phyloP scores from a whole-genome alignment of 2,797 vertebrate species.

The Valencia hispanica region DNA sequence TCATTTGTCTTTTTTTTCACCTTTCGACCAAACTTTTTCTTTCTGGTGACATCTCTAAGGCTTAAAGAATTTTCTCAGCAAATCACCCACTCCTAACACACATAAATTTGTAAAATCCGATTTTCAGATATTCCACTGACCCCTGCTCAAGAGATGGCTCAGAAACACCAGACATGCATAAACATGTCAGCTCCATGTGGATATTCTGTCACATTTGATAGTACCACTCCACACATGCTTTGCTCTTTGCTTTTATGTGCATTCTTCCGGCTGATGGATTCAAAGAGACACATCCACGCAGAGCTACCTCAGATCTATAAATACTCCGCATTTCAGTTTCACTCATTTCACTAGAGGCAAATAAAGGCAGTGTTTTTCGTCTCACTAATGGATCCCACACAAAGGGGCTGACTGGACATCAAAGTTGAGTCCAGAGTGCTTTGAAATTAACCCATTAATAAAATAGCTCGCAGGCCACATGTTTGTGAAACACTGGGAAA shows the following conservation, averaged over 20 bases:
- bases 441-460: slow-evolving; percentile 59
- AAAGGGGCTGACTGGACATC: slow-evolving; percentile 60
- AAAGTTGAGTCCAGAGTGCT: slow-evolving; percentile 54
- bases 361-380: slow-evolving; percentile 41
- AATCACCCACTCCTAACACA: not conserved
- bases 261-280: slow-evolving; percentile 27
- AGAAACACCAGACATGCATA: not conserved
- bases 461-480: slow-evolving; percentile 25
- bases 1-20: not conserved
- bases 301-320: slow-evolving; percentile 56
- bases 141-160: not conserved
- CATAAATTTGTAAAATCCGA: not conserved
- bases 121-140: not conserved
- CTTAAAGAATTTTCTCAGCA: not conserved
- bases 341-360: slow-evolving; percentile 57
- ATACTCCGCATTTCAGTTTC: slow-evolving; percentile 55
- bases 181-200: slow-evolving; percentile 32
- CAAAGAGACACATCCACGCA: slow-evolving; percentile 40
- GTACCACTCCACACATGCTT: slow-evolving; percentile 9
- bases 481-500: slow-evolving; percentile 23
- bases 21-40: not conserved
- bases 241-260: slow-evolving; percentile 41
- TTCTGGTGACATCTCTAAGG: not conserved
- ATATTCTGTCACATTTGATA: slow-evolving; percentile 29
- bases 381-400: slow-evolving; percentile 56